Percentiles rank a stretch among this genome's conserved stretches.
Evolutionary conservation across 2,113 vertebrate species (phyloP).

Genomic region (Nothocercus julius): DNA sequence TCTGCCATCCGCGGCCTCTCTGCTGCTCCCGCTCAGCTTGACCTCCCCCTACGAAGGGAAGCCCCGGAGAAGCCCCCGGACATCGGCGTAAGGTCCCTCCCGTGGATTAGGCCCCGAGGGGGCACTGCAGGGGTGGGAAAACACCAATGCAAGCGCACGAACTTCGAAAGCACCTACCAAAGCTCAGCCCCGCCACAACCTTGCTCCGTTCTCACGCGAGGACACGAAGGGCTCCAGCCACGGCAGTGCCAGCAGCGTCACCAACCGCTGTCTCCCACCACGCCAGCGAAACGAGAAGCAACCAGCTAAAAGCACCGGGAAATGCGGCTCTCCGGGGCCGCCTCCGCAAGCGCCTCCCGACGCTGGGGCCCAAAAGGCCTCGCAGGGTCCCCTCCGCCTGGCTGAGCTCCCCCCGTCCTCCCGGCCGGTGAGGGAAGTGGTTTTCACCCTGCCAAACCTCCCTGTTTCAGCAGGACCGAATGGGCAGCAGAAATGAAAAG

Average conservation of each 20-base stretch:
- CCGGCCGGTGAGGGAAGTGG: not conserved
- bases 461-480: not conserved
- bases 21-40: not conserved
- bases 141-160: not conserved
- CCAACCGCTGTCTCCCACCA: conserved; percentile 25
- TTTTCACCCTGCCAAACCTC: not conserved
- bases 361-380: not conserved
- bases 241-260: conserved; percentile 20
- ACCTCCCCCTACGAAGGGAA: not conserved
- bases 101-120: not conserved
- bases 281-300: conserved; percentile 19
- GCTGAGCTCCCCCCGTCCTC: not conserved
- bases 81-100: not conserved
- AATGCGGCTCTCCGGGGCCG: not conserved
- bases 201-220: not conserved
- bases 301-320: not conserved
- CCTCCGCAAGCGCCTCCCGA: not conserved
- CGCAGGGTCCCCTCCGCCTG: not conserved
- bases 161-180: conserved; percentile 17
- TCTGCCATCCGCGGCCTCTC: not conserved
- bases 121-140: conserved; percentile 28
- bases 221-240: conserved; percentile 11
- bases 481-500: not conserved
- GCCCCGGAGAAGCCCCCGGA: conserved; percentile 6
- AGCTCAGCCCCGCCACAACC: not conserved